Evolutionary conservation across 1,140 invertebrate genomes (phyloP).

Genomic region (Colletes gigas): DNA sequence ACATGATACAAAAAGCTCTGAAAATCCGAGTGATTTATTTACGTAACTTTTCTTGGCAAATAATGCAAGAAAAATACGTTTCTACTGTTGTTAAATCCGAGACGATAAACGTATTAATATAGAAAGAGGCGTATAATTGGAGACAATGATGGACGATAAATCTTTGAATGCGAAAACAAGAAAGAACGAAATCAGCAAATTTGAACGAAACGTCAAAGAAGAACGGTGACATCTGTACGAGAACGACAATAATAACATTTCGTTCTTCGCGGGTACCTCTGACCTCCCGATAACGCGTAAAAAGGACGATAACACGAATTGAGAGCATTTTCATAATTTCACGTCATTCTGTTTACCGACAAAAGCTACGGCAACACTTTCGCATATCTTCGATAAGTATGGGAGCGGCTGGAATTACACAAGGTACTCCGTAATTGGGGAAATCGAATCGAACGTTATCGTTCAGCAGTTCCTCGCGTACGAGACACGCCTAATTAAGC

Average conservation of each 20-base stretch:
- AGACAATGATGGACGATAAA: no score
- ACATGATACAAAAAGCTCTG: no score
- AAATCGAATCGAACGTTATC: neutral
- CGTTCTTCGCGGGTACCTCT: neutral
- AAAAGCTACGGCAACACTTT: neutral
- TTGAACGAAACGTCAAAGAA: neutral
- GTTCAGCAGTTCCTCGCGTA: neutral
- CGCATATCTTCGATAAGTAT: neutral
- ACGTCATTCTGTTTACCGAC: conserved; percentile 5
- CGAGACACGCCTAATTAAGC: neutral
- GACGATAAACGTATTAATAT: no score
- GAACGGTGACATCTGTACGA: no score
- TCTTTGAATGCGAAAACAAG: neutral
- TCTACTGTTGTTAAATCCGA: no score
- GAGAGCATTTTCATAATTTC: neutral
- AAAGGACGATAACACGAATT: neutral
- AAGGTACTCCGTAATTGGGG: neutral
- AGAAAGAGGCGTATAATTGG: no score
- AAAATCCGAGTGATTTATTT: no score
- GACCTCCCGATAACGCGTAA: conserved; percentile 11
- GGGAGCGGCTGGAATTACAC: neutral
- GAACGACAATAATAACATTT: neutral
- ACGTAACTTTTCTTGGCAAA: no score
- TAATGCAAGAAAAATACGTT: no score
- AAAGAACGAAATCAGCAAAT: neutral